Conservation (phyloP, 2,797 vertebrate species). For the Anolis apletophallus region DNA sequence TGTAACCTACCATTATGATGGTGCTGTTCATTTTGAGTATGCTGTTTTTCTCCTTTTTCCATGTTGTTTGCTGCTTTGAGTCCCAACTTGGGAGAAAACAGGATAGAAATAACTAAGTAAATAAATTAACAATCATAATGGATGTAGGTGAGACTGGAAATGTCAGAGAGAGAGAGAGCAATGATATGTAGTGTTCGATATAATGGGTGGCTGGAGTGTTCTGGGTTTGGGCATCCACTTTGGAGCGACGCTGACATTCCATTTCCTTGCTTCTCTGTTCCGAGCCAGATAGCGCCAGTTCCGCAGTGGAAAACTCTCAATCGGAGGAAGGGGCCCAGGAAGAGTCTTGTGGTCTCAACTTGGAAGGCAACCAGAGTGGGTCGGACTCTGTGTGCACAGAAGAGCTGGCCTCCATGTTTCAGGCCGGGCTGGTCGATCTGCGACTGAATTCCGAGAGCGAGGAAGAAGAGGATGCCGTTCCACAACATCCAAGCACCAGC, state of each 20-base stretch:
- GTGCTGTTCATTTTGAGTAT: too few species aligned
- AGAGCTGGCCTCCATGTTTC: constrained; percentile 80
- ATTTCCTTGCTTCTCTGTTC: constrained; percentile 22
- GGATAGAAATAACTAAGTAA: too few species aligned
- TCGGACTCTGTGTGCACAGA: constrained; percentile 80
- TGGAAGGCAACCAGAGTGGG: constrained; percentile 57
- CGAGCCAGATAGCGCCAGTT: background rate
- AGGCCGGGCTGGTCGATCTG: constrained; percentile 77
- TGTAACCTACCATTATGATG: too few species aligned
- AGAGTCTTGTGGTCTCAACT: constrained; percentile 70
- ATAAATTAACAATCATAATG: too few species aligned
- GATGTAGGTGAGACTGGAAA: too few species aligned
- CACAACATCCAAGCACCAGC: too few species aligned
- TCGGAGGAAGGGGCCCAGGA: constrained; percentile 79
- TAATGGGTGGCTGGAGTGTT: background rate
- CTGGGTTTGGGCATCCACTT: too few species aligned
- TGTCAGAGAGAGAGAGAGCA: too few species aligned
- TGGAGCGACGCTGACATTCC: accelerated
- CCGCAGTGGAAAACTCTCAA: constrained; percentile 2
- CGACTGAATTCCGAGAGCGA: constrained; percentile 25
- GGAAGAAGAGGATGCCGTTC: background rate
- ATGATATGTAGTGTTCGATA: too few species aligned
- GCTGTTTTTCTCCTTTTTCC: too few species aligned
- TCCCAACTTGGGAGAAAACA: too few species aligned
- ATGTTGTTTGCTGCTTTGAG: too few species aligned